These are phyloP conservation scores for Acanthococcus lagerstroemiae DNA, from an alignment of 2,888 invertebrate species.

Conservation along the genomic window DNA sequence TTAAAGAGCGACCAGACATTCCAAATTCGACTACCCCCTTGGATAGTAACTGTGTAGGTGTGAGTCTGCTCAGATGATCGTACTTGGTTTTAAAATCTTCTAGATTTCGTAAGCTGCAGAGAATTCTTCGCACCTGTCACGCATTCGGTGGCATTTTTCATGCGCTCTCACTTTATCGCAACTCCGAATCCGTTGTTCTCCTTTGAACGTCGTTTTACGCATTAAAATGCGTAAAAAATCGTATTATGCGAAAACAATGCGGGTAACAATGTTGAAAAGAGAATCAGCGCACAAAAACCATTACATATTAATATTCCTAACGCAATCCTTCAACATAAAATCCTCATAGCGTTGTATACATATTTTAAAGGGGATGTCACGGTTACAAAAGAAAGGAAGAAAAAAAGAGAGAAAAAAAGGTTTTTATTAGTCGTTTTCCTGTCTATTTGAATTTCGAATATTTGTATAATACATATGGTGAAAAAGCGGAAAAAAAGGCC, in stretches of 20 bases:
- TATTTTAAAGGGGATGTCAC: slow-evolving; percentile 25
- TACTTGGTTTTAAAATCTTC: too few species aligned
- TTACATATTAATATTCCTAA: slow-evolving; percentile 28
- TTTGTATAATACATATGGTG: slow-evolving; percentile 27
- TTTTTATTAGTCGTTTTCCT: slow-evolving; percentile 31
- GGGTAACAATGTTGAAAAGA: slow-evolving; percentile 9
- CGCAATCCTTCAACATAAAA: slow-evolving; percentile 25
- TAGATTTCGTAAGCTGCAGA: too few species aligned
- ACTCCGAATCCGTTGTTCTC: too few species aligned
- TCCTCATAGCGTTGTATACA: slow-evolving; percentile 14
- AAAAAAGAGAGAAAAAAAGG: slow-evolving; percentile 13
- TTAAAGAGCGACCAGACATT: too few species aligned
- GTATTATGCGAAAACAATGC: background rate
- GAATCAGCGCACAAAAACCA: background rate
- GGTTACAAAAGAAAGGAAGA: background rate
- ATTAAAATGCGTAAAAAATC: slow-evolving; percentile 4
- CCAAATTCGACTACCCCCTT: too few species aligned
- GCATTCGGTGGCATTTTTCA: too few species aligned
- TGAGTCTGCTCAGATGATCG: too few species aligned
- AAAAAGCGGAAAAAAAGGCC: slow-evolving; percentile 12
- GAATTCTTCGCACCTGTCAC: too few species aligned
- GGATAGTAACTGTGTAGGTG: too few species aligned
- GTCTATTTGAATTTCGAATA: slow-evolving; percentile 31
- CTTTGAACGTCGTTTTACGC: too few species aligned
- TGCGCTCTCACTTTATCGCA: too few species aligned